Base-by-base conservation (phyloP, 2,888 invertebrate genomes). In the Neoitamus cyanurus region DNA sequence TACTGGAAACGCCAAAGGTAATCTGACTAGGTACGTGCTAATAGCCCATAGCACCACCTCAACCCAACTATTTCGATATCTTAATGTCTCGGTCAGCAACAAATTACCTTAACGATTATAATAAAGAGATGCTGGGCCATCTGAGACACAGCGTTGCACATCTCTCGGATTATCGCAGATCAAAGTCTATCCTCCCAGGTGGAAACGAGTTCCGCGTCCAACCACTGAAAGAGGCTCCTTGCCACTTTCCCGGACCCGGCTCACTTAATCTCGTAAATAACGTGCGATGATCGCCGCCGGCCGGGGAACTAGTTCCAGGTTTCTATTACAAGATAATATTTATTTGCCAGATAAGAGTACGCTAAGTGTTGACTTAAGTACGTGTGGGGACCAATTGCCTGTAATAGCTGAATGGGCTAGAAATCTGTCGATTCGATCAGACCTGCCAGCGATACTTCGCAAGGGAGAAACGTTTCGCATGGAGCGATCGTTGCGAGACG, bases 291-390 rank as follows among this genome's bases (percentile, higher is more conserved):
- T 78, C 48, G 78, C 48, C 46, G 46, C 25, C 46, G 77, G 77
- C 46, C 46, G 77, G 77, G 20, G 48, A 48, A 48, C 78, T 78
- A 78, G 48, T 78, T 78, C 78, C 34, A 46, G 78, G 48, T 48
- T 78, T 42, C 58, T 48, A 58, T 78, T 78, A 78, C 58, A 30
- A 78, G 28, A 78, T 78, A 78, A 78, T 58, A 78, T 78, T 78
- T 78, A 48, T 78, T 78, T 58, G 78, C 78, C 78, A 31, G 78
- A 78, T 78, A 78, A 48, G 78, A 31, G 34, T 31, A 48, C 48
- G 15, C 31, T 58, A 78, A 78, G 78, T 78, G 58, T 78, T 78
- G 78, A 78, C 31, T 48, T 78, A 78, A 78, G 58, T 78, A 58
- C 78, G 78, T 78, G 58, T 48, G 20, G 13, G 77, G 77, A 77